Conservation (phyloP, 2,113 vertebrate genomes). For the Melanotaenia duboulayi region DNA sequence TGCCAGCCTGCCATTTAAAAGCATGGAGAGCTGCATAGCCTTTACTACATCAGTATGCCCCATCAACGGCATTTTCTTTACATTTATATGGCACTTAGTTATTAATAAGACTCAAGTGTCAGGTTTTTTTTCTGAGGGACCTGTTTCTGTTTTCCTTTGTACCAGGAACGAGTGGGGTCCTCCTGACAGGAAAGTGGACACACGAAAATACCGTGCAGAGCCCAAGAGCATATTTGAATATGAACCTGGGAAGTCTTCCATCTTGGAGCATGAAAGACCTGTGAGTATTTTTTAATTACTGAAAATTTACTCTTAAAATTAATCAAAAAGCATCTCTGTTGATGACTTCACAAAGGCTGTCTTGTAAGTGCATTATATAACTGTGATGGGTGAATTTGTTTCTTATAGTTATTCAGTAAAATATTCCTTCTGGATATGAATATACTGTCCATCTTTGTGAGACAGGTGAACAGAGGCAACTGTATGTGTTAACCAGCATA, state of each 20-base stretch:
- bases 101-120: neutral
- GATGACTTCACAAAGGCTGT: neutral
- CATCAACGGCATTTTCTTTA: neutral
- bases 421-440: neutral
- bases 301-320: conserved; percentile 2
- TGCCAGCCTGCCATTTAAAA: neutral
- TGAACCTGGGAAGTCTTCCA: conserved; percentile 97
- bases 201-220: conserved; percentile 95
- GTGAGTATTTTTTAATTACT: conserved; percentile 81
- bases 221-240: conserved; percentile 99
- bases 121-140: conserved; percentile 8
- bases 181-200: conserved; percentile 96
- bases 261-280: conserved; percentile 95
- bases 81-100: neutral
- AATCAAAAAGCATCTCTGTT: neutral
- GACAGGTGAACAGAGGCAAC: neutral
- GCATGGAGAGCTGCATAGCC: neutral
- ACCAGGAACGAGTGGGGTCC: conserved; percentile 96
- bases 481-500: neutral
- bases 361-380: neutral
- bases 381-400: neutral
- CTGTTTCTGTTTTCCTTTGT: conserved; percentile 25
- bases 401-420: neutral
- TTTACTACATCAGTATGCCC: neutral
- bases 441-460: neutral